phyloP scores from a whole-genome alignment of 2,797 vertebrate species.

The Aldrovandia affinis region DNA sequence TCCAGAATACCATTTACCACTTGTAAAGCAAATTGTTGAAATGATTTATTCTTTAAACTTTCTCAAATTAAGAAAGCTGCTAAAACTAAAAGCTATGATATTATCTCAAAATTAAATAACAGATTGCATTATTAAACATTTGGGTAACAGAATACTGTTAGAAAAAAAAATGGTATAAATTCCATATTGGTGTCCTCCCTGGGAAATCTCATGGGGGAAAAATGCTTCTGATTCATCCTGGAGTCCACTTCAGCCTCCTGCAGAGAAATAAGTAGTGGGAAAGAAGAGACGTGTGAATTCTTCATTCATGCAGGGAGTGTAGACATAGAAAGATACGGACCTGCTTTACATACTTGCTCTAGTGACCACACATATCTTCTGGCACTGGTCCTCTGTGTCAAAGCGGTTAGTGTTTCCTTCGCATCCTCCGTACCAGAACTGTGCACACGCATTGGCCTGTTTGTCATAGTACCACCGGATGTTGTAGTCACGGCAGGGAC shows the following conservation, averaged over 20 bases:
- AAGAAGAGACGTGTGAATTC: neutral
- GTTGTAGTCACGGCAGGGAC: constrained; percentile 76
- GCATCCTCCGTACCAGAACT: constrained; percentile 89
- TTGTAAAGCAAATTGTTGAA: neutral
- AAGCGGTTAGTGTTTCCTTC: constrained; percentile 83
- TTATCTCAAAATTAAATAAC: constrained; percentile 18
- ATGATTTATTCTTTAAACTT: neutral
- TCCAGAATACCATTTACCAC: too few species aligned
- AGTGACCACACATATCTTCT: constrained; percentile 72
- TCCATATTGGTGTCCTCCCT: constrained; percentile 29
- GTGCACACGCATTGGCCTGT: constrained; percentile 84
- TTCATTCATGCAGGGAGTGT: neutral
- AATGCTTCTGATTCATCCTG: neutral
- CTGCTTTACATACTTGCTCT: constrained; percentile 62
- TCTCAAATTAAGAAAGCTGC: neutral
- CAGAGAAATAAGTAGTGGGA: constrained; percentile 33
- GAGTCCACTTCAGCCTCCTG: constrained; percentile 56
- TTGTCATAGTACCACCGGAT: constrained; percentile 86
- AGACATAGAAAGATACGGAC: neutral
- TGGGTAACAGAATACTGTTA: constrained; percentile 8
- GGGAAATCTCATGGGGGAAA: constrained; percentile 37
- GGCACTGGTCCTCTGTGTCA: constrained; percentile 80
- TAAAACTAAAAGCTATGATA: constrained; percentile 5
- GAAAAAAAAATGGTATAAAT: neutral
- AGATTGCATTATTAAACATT: constrained; percentile 8